Percentiles rank a stretch among this genome's conserved stretches.
Conservation (phyloP, 2,113 vertebrate species). For the Ceuthmochares aereus region DNA sequence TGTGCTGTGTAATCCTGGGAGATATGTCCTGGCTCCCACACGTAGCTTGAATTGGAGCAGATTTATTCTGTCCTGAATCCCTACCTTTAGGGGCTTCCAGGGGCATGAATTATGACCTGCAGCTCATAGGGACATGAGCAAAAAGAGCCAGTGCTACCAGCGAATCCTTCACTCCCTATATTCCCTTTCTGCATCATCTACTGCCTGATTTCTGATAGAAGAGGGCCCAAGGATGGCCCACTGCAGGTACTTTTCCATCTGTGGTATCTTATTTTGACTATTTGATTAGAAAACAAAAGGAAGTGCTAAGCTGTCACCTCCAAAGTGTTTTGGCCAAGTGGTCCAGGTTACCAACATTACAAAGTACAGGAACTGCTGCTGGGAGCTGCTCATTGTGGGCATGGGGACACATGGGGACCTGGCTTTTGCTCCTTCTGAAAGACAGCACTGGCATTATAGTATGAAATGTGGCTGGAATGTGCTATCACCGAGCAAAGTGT, state of each 20-base stretch:
- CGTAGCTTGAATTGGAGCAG: accelerated
- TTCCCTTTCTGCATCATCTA: background rate
- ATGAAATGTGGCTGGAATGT: background rate
- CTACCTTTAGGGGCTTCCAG: background rate
- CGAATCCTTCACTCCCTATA: background rate
- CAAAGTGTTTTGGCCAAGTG: background rate
- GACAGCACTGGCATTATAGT: background rate
- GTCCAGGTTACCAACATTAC: background rate
- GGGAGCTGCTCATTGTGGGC: background rate
- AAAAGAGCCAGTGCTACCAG: background rate
- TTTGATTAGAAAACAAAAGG: background rate
- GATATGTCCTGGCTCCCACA: background rate
- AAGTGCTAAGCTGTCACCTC: background rate
- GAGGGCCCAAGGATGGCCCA: too few relatives aligned
- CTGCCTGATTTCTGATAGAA: background rate
- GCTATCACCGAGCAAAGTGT: background rate
- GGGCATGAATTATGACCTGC: background rate
- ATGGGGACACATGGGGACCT: background rate
- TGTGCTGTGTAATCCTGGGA: background rate
- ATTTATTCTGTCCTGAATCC: background rate
- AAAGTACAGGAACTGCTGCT: background rate
- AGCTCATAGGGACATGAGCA: background rate
- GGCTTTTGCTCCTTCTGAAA: background rate
- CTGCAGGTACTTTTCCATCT: background rate
- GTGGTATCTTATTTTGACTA: background rate